Percentiles rank a stretch among this genome's conserved stretches.
phyloP scores from a whole-genome alignment of 53 echinoderm and acorn worm species.

The Echinometra lucunter region DNA sequence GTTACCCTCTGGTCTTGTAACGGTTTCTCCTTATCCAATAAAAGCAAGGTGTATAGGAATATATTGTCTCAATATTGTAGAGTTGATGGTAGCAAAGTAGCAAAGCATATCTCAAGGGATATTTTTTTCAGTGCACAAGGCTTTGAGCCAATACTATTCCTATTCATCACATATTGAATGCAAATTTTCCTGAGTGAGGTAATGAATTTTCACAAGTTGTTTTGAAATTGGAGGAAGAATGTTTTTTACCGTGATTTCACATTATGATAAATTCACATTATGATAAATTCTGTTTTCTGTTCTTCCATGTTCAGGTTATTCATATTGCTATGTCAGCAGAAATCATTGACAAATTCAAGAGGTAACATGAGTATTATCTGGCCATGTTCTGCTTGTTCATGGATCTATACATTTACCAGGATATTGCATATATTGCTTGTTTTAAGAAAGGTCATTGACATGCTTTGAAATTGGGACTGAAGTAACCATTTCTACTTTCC shows the following conservation, averaged over 20 bases:
- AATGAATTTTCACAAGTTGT: neutral
- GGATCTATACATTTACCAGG: neutral
- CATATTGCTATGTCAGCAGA: too few species aligned
- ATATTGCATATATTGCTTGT: neutral
- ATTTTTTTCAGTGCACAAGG: neutral
- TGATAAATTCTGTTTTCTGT: too few species aligned
- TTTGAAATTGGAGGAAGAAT: neutral
- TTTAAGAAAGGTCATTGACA: neutral
- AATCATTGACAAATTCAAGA: too few species aligned
- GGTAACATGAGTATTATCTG: neutral
- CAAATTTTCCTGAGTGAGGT: neutral
- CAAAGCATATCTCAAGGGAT: neutral
- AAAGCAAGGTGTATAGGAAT: too few species aligned
- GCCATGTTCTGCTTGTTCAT: neutral
- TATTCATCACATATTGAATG: neutral
- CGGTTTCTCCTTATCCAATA: neutral
- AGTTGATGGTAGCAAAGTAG: neutral
- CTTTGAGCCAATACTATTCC: neutral
- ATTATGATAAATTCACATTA: too few species aligned
- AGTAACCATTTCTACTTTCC: neutral
- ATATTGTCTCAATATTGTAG: neutral
- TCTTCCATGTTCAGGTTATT: too few species aligned
- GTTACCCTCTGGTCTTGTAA: neutral
- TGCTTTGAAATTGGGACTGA: neutral
- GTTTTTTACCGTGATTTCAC: too few species aligned